Percentiles rank a stretch among this genome's conserved stretches.
These are phyloP conservation scores for Epistrophe eligans DNA, from an alignment of 2,888 invertebrate genomes.

Conservation along the genomic window DNA sequence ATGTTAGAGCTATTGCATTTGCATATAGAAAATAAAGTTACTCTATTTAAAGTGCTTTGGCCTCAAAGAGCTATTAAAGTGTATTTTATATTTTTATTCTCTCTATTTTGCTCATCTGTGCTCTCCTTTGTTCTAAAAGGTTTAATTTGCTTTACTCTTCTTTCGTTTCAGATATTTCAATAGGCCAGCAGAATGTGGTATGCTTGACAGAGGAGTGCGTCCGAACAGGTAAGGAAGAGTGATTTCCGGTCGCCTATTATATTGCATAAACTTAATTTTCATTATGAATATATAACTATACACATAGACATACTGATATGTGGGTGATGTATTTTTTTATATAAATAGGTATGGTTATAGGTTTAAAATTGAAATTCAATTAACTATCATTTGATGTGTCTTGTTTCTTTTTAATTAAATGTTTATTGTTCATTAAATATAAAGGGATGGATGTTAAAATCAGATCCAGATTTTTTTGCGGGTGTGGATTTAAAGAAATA, in stretches of 20 bases:
- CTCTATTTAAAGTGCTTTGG: constrained; percentile 72
- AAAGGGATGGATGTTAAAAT: neutral
- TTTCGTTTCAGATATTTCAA: constrained; percentile 77
- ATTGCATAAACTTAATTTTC: constrained; percentile 64
- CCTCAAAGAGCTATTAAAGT: constrained; percentile 69
- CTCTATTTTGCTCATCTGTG: constrained; percentile 11
- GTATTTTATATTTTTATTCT: constrained; percentile 55
- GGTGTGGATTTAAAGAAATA: neutral
- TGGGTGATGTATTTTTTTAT: constrained; percentile 1
- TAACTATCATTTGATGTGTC: constrained; percentile 22
- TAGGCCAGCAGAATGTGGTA: constrained; percentile 79
- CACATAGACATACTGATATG: neutral
- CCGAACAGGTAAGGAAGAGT: constrained; percentile 85
- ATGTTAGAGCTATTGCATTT: neutral
- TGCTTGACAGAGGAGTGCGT: constrained; percentile 87
- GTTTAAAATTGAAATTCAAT: constrained; percentile 68
- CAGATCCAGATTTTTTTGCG: neutral
- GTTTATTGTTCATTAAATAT: neutral
- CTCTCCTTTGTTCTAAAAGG: constrained; percentile 36
- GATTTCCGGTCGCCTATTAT: constrained; percentile 61
- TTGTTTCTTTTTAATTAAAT: constrained; percentile 52
- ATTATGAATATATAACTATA: constrained; percentile 24
- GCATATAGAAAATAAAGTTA: constrained; percentile 26
- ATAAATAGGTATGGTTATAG: neutral
- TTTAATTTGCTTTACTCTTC: constrained; percentile 54